phyloP scores from a whole-genome alignment of 2,888 invertebrate species.

The Nysson spinosus region DNA sequence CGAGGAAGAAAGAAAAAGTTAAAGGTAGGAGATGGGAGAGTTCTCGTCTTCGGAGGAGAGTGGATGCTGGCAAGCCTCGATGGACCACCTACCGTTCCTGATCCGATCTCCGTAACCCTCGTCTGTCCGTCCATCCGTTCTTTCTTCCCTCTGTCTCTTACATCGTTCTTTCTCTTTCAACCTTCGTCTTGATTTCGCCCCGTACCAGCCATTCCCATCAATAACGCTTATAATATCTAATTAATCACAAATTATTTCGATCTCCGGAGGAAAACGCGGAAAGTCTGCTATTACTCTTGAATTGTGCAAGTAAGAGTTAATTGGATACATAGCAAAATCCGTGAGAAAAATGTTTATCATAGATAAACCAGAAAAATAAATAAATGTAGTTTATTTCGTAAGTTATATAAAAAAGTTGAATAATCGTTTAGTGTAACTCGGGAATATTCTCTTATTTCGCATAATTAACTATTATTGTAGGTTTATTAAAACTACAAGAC shows the following conservation, averaged over 20 bases:
- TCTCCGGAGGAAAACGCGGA: conserved; percentile 50
- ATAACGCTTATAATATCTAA: conserved; percentile 76
- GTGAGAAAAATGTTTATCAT: no score
- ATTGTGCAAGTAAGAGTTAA: no score
- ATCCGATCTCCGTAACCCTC: conserved; percentile 74
- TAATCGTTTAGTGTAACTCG: no score
- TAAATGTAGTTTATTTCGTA: no score
- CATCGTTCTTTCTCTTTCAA: conserved; percentile 36
- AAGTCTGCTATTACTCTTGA: conserved; percentile 22
- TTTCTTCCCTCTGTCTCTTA: conserved; percentile 52
- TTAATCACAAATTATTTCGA: conserved; percentile 77
- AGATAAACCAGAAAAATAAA: no score
- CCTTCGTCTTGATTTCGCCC: conserved; percentile 44
- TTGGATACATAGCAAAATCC: no score
- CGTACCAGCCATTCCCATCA: conserved; percentile 70
- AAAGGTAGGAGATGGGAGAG: conserved; percentile 40
- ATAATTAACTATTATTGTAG: no score
- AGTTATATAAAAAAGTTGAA: no score
- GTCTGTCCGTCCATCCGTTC: conserved; percentile 56
- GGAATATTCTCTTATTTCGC: no score
- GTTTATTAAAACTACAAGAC: no score
- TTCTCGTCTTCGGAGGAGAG: conserved; percentile 52
- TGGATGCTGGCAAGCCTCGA: conserved; percentile 70
- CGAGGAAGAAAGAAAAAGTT: conserved; percentile 19
- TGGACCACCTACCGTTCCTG: conserved; percentile 77